Evolutionary conservation across 2,113 vertebrate genomes (phyloP).

Genomic region (Steatornis caripensis): DNA sequence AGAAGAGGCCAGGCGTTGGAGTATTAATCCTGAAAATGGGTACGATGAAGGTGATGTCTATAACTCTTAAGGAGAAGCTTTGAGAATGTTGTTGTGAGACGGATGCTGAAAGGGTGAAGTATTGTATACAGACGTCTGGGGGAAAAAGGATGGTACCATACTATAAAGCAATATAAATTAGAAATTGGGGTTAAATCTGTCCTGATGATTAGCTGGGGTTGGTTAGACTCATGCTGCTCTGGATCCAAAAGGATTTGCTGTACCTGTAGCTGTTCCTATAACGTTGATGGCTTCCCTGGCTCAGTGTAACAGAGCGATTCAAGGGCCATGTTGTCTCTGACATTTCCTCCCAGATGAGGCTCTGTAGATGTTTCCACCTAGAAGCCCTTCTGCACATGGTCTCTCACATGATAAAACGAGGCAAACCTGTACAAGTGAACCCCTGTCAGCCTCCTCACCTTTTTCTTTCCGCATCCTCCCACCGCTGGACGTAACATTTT

Average conservation of each 20-base stretch:
- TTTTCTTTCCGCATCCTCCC: not conserved
- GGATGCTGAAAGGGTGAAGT: not conserved
- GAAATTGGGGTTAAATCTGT: not conserved
- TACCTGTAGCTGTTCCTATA: not conserved
- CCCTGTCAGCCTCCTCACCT: not conserved
- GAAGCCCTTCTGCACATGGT: not conserved
- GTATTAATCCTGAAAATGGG: not conserved
- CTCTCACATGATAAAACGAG: not conserved
- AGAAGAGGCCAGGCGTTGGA: not conserved
- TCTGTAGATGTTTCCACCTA: not conserved
- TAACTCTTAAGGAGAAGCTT: not conserved
- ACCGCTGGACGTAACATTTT: not conserved
- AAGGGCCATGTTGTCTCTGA: not conserved
- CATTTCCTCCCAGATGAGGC: not conserved
- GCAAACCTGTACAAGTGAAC: not conserved
- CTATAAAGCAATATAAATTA: not conserved
- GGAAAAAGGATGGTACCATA: not conserved
- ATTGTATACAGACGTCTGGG: not conserved
- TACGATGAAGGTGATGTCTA: not conserved
- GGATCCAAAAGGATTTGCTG: not conserved
- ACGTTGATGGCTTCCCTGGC: not conserved
- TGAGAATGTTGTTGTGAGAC: not conserved
- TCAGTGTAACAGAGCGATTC: not conserved
- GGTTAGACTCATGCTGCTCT: not conserved
- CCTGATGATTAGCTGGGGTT: not conserved